Base-by-base conservation (phyloP, 2,888 invertebrate genomes). In the Willowsia nigromaculata region DNA sequence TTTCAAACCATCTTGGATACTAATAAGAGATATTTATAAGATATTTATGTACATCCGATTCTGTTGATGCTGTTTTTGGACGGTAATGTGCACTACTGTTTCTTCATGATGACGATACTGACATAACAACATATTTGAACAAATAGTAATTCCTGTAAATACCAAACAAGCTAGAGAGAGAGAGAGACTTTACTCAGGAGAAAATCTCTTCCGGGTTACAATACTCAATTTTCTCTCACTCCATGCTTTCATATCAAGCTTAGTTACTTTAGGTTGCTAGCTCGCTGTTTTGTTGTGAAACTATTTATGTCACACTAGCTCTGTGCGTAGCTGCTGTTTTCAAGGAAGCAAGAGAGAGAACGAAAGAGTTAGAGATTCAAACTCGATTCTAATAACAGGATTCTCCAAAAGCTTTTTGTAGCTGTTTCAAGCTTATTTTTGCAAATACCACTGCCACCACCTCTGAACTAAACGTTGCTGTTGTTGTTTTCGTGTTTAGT, bases 191-290 rank as follows among this genome's bases (percentile, higher is more conserved):
- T 27, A 47, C 25, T 43, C 40, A 27, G 27, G 37, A 74, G 74
- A 74, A 74, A 74, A 74, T 74, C 74, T 74, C 74, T 74, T 74
- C 74, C 74, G 74, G 74, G 74, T 74, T 74, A 74, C 74, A 74
- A 74, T 47, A 74, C 74, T 74, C 43, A 74, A 50, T 74, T 74
- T 43, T 74, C 74, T 71, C 71, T 50, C 68, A 43, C 13, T 40
- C 40, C 43, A 27, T 11, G 18, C 22, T 18, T 53, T 9, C 25
- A 22, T 25, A 43, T 43, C 11, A 43, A 43, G 25, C 56, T 56
- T 56, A 3, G 25, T 40, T 9, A 22, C 40, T 40, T 40, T 40
- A n/a, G 40, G 40, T 11, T 18, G 33, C 13, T 71, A 43, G 47
- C 47, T 6, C 37, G 9, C 37, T 6, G 62, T 65, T 15, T 37